Base-by-base conservation (phyloP, 2,888 invertebrate genomes). In the Junonia oenone region DNA sequence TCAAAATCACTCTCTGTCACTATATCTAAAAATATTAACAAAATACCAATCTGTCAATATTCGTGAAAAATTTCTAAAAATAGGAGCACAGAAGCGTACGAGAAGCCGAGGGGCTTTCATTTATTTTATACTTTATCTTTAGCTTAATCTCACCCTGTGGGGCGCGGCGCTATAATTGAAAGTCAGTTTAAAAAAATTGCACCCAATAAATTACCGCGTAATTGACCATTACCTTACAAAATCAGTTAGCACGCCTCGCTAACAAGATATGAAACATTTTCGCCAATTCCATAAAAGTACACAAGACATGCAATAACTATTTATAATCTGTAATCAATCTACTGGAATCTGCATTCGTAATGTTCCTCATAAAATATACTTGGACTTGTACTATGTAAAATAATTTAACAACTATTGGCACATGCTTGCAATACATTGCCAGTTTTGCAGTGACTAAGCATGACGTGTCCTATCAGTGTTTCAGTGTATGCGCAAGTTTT, bases 291-390 rank as follows among this genome's bases (percentile, higher is more conserved):
- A 64, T 58, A 62, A 59, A 61, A 56, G 60, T 62, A 33, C 17
- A 51, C 55, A 19, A 15, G 61, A 64, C 50, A 54, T 45, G 56
- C 75, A 65, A 73, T 68, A 66, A 61, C 75, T 75, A 75, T 73
- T 72, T 72, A 76, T 76, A 74, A 69, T 75, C 71, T 58, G 61
- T 56, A 65, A 65, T 78, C 79, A 76, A 80, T 81, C 75, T 55
- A 48, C 40, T 35, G 43, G 45, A 55, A 55, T 55, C 55, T 55
- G 61, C 58, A 61, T 59, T 51, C 37, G 51, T 51, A 56, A 58
- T 56, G 53, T 56, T 46, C 51, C 40, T 58, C 64, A 59, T 65
- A 65, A 64, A 65, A 53, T 49, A 49, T 37, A 45, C 22, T 13
- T 13, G 14, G 11, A 6, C 19, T 45, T 49, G 22, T 35, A 43